Evolutionary conservation across 1,140 invertebrate species (phyloP), one percentile per base, ranked within the genome.

Genomic region (Hyphantria cunea): DNA sequence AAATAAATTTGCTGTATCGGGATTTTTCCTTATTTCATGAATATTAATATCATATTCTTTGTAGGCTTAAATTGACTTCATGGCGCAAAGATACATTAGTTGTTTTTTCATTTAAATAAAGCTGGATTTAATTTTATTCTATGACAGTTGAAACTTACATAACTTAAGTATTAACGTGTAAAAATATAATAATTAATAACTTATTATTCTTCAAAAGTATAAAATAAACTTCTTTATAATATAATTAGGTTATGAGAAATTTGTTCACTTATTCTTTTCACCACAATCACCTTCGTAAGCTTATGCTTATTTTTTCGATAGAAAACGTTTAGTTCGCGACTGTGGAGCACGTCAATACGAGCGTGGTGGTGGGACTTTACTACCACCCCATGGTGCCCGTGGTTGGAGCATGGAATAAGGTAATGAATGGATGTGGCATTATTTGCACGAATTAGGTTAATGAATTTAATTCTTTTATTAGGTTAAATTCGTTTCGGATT

Each of bases 361-460:
- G 65, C 50, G 59, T 79, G 74, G 77, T 85, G 80, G 83, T 85
- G 53, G 66, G 53, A 58, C 78, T 72, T 74, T 80, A 84, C 82
- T 84, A 77, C 74, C 74, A 81, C 74, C 72, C 66, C 74, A 68
- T 78, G 53, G 70, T 63, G 54, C 66, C 50, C 68, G 59, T 62
- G 33, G 41, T 33, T 25, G 45, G 41, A 11, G 39, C 55, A n/a
- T 12, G 7, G 55, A 58, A 49, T 34, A 31, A 25, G 48, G 6
- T 39, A 58, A 39, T 49, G 15, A 37, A 37, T 58, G 45, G 55
- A 58, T 10, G 7, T n/a, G 55, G 55, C 17, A 58, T 56, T 5
- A n/a, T 44, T 44, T 44, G 6, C n/a, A 44, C 13, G 41, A 44
- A 44, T 10, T 39, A 39, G 37, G 37, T 39, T 39, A n/a, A 9